A percentile compares a stretch with the other conserved stretches of the same genome.
These are phyloP conservation scores for Sepiola atlantica DNA, from an alignment of 2,888 invertebrate species.

Conservation along the genomic window DNA sequence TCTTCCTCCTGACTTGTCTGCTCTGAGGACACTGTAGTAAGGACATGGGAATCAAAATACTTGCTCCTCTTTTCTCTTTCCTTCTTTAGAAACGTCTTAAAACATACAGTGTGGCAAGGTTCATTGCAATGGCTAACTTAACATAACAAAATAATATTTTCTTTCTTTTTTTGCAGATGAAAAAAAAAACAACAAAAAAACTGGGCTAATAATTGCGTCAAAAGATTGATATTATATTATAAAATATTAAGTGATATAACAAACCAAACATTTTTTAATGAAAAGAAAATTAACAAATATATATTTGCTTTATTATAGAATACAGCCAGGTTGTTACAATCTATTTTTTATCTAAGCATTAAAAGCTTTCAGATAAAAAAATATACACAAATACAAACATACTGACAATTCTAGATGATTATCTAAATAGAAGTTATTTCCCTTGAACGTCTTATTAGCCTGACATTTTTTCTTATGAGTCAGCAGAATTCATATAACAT, in stretches of 20 bases:
- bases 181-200: not conserved
- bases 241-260: not conserved
- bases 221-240: not conserved
- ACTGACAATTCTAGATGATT: not conserved
- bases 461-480: not conserved
- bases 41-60: constrained; percentile 38
- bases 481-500: not conserved
- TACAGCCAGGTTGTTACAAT: too few relatives aligned
- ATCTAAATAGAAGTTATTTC: not conserved
- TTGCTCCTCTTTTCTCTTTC: not conserved
- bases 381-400: not conserved
- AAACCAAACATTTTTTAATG: not conserved
- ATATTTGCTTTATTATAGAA: too few relatives aligned
- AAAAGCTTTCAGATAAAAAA: too few relatives aligned
- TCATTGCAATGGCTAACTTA: not conserved
- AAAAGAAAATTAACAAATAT: not conserved
- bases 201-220: not conserved
- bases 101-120: not conserved
- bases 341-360: too few relatives aligned
- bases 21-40: constrained; percentile 42
- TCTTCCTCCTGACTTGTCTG: constrained; percentile 40
- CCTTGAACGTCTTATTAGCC: not conserved
- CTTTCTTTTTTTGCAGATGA: not conserved
- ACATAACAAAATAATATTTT: not conserved
- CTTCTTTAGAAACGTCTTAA: not conserved